A percentile compares a stretch with the other conserved stretches of the same genome.
phyloP scores from a whole-genome alignment of 1,140 invertebrate genomes.

The Mactra quadrangularis region DNA sequence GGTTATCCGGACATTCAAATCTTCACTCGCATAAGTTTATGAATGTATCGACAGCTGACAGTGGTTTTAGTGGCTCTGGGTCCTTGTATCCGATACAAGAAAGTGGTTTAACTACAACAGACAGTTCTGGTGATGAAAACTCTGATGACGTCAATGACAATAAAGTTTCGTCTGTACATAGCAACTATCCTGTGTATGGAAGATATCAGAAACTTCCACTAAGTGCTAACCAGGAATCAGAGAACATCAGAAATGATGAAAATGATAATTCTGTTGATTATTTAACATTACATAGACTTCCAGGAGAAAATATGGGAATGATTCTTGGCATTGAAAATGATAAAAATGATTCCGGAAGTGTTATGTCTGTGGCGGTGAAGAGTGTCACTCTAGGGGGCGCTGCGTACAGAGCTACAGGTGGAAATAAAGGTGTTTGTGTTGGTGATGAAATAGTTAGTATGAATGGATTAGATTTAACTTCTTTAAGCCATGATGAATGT shows the following conservation, averaged over 20 bases:
- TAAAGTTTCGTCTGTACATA: constrained; percentile 56
- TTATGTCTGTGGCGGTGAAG: constrained; percentile 92
- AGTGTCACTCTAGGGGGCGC: constrained; percentile 95
- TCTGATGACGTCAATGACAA: constrained; percentile 49
- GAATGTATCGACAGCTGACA: constrained; percentile 24
- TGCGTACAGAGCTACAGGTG: constrained; percentile 91
- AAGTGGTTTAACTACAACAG: constrained; percentile 31
- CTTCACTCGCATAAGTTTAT: constrained; percentile 29
- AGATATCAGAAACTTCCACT: constrained; percentile 61
- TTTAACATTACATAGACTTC: constrained; percentile 90
- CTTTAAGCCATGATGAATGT: constrained; percentile 94
- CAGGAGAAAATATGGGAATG: constrained; percentile 94
- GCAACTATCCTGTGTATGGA: constrained; percentile 61
- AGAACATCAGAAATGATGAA: background rate
- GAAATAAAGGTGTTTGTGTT: constrained; percentile 85
- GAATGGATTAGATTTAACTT: constrained; percentile 89
- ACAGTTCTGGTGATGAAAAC: constrained; percentile 51
- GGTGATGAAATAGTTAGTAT: constrained; percentile 95
- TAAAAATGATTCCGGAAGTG: constrained; percentile 87
- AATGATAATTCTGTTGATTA: constrained; percentile 82
- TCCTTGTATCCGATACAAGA: constrained; percentile 53
- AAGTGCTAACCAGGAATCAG: background rate
- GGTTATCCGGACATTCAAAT: constrained; percentile 3
- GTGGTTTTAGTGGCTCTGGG: constrained; percentile 34
- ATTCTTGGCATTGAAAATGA: constrained; percentile 96